Base-by-base conservation (phyloP, 2,888 invertebrate species). In the Mythimna vitellina region DNA sequence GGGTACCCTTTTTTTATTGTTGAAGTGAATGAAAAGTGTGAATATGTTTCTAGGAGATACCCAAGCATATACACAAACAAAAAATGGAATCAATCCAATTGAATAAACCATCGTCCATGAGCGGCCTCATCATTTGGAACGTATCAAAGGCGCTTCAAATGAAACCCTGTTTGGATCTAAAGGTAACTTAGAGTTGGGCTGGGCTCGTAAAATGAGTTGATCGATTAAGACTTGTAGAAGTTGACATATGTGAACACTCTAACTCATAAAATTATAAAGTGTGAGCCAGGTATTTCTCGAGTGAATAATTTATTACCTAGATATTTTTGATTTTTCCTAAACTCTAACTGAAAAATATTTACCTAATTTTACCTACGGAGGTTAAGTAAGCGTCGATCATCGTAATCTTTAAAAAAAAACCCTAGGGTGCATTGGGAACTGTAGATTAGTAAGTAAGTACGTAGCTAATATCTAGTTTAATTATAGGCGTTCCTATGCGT, bases 61-160 rank as follows among this genome's bases (percentile, higher is more conserved):
- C 57, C 32, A 35, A 4, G 17, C 46, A 46, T 46, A 7, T 6
- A 20, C 35, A 49, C 9, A 58, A 22, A 32, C 57, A 51, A 49
- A 38, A n/a, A 20, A 42, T 49, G 8, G 25, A 10, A 32, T n/a
- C 22, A 49, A 65, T 17, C 1, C 32, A 69, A 20, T 14, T 61
- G 29, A 46, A 32, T 12, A 74, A 81, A 70, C 65, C 80, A 51
- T 88, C 89, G 10, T 95, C 95, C 20, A 90, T 95, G 88, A 86
- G 85, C 54, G 88, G 91, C 68, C 87, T 95, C 35, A 92, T 95
- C 70, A 66, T 89, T 75, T 96, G 96, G 96, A 96, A 96, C 76
- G 86, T 96, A 76, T 87, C 92, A 4, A 96, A 95, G 87, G 94
- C 91, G 5, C 65, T 93, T 46, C 92, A 95, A 80, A 87, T 84